These are phyloP conservation scores for Petromus typicus DNA, from an alignment of 2,113 vertebrate genomes.

Conservation along the genomic window DNA sequence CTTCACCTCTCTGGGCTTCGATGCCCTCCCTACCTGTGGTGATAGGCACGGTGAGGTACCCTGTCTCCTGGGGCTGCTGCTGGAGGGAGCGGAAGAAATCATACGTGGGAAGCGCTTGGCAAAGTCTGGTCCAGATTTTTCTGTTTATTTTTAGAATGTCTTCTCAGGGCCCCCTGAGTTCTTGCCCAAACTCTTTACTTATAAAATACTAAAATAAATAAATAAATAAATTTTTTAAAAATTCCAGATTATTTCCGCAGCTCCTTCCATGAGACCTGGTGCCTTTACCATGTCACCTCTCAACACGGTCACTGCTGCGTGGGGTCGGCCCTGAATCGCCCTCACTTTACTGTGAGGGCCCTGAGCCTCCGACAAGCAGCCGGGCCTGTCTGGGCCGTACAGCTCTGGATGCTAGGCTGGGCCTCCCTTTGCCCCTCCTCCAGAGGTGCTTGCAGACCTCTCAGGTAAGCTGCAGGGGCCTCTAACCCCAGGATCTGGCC, in stretches of 20 bases:
- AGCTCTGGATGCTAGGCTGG: background rate
- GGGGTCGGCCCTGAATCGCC: background rate
- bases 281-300: background rate
- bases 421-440: background rate
- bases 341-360: background rate
- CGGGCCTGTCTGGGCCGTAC: background rate
- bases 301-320: background rate
- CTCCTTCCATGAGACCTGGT: background rate
- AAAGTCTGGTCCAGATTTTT: background rate
- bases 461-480: background rate
- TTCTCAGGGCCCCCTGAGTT: background rate
- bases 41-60: background rate
- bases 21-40: background rate
- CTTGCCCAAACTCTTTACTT: background rate
- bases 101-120: background rate
- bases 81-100: background rate
- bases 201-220: background rate
- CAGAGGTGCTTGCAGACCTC: accelerated
- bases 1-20: background rate
- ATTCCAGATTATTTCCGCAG: background rate
- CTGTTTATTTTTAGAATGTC: background rate
- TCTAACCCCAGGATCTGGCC: background rate
- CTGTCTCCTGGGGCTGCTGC: background rate
- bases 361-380: background rate
- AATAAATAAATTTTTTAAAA: no score